A percentile compares a stretch with the other conserved stretches of the same genome.
Conservation (phyloP, 2,888 invertebrate genomes). For the Polietes domitor region DNA sequence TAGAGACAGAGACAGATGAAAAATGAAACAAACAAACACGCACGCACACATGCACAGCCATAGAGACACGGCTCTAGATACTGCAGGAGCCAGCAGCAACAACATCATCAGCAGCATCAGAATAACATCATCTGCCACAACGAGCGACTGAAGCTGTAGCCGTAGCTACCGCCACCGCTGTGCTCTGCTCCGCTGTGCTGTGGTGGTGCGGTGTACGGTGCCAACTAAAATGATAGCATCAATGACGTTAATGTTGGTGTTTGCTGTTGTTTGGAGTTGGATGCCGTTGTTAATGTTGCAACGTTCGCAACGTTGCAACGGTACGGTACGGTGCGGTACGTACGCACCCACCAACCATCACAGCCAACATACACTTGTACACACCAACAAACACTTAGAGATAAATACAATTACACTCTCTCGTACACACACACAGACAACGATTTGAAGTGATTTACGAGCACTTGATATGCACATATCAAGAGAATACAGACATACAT, state of each 20-base stretch:
- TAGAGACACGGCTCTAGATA: neutral
- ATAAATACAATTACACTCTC: conserved; percentile 14
- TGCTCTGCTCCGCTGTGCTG: neutral
- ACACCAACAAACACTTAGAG: neutral
- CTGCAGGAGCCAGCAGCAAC: neutral
- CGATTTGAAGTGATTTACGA: conserved; percentile 58
- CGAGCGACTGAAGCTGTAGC: neutral
- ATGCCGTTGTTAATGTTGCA: neutral
- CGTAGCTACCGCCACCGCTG: neutral
- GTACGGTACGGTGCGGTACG: neutral
- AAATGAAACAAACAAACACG: neutral
- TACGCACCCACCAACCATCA: neutral
- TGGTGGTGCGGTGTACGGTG: neutral
- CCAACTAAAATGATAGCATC: conserved; percentile 9
- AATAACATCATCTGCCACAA: neutral
- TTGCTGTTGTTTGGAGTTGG: conserved; percentile 19
- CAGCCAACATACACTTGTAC: neutral
- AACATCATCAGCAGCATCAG: neutral
- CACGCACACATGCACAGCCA: neutral
- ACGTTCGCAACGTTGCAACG: conserved; percentile 16
- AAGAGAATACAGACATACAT: too few relatives aligned
- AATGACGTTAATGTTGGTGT: conserved; percentile 20
- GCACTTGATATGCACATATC: conserved; percentile 49
- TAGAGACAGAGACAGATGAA: neutral
- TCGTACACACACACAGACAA: too few relatives aligned